Conservation (phyloP, 2,797 vertebrate genomes). For the Benthosema pterotum region DNA sequence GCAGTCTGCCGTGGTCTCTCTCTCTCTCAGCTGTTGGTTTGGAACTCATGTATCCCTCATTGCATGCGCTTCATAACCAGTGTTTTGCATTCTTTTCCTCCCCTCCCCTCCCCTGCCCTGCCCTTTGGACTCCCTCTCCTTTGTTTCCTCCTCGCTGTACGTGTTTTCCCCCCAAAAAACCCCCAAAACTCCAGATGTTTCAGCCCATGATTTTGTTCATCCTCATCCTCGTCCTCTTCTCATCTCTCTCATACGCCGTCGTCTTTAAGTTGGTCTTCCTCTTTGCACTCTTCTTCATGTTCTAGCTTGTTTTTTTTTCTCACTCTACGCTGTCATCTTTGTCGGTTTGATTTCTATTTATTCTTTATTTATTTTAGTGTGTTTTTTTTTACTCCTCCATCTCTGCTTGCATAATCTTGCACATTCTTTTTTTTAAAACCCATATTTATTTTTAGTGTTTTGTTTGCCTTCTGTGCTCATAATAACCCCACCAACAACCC, state of each 20-base stretch:
- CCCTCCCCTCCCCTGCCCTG: too few species aligned
- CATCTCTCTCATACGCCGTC: constrained; percentile 88
- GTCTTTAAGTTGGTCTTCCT: constrained; percentile 94
- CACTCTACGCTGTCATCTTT: constrained; percentile 58
- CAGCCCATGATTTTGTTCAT: constrained; percentile 92
- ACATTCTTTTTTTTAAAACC: too few species aligned
- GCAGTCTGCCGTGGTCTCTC: constrained; percentile 49
- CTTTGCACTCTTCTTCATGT: constrained; percentile 91
- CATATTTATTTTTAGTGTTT: neutral
- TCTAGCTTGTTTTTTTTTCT: constrained; percentile 77
- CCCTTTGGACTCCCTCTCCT: constrained; percentile 53
- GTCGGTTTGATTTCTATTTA: constrained; percentile 45
- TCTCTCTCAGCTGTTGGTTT: constrained; percentile 85
- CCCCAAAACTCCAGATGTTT: constrained; percentile 92
- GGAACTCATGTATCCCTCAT: constrained; percentile 89
- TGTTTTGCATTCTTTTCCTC: constrained; percentile 90
- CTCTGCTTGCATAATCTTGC: neutral
- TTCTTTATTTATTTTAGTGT: neutral
- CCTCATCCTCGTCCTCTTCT: constrained; percentile 90
- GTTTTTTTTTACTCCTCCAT: constrained; percentile 30
- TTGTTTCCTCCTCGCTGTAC: constrained; percentile 79
- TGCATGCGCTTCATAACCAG: constrained; percentile 96
- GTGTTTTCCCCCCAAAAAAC: constrained; percentile 59
- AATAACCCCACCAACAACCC: constrained; percentile 1
- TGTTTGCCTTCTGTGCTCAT: neutral